These are phyloP conservation scores for Callipepla californica DNA, from an alignment of 2,113 vertebrate genomes.

Conservation along the genomic window DNA sequence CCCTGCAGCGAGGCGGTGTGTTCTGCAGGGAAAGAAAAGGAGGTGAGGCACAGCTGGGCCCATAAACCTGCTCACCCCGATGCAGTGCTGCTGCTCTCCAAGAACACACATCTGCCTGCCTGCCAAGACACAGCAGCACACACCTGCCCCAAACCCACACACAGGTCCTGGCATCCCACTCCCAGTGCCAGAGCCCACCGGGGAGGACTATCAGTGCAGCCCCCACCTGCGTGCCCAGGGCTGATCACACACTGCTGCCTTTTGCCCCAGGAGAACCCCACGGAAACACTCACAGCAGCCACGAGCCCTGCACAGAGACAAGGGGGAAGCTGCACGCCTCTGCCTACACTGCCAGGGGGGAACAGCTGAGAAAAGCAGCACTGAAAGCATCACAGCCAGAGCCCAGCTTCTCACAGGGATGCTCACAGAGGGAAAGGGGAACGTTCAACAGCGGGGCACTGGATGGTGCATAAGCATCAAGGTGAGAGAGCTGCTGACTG, in stretches of 20 bases:
- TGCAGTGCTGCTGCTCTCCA: background rate
- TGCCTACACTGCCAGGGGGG: background rate
- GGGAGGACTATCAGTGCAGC: background rate
- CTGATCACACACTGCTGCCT: background rate
- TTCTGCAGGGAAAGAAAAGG: conserved; percentile 66
- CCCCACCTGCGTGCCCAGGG: background rate
- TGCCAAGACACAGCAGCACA: rapidly evolving
- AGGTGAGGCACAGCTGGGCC: background rate
- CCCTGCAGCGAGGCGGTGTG: conserved; percentile 73
- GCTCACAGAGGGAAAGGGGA: background rate
- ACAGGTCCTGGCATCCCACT: background rate
- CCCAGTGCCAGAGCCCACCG: rapidly evolving
- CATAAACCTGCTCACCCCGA: rapidly evolving
- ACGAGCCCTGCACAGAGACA: background rate
- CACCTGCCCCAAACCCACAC: background rate
- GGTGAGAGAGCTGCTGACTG: background rate
- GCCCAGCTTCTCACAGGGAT: background rate
- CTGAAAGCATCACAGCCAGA: background rate
- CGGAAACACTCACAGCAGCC: background rate
- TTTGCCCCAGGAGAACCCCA: rapidly evolving
- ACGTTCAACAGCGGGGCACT: background rate
- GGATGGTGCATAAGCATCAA: background rate
- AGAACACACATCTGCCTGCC: rapidly evolving
- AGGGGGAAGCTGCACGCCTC: background rate
- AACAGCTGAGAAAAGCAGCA: rapidly evolving